These are phyloP conservation scores for Craniophora ligustri DNA, from an alignment of 2,888 invertebrate species.

Conservation along the genomic window DNA sequence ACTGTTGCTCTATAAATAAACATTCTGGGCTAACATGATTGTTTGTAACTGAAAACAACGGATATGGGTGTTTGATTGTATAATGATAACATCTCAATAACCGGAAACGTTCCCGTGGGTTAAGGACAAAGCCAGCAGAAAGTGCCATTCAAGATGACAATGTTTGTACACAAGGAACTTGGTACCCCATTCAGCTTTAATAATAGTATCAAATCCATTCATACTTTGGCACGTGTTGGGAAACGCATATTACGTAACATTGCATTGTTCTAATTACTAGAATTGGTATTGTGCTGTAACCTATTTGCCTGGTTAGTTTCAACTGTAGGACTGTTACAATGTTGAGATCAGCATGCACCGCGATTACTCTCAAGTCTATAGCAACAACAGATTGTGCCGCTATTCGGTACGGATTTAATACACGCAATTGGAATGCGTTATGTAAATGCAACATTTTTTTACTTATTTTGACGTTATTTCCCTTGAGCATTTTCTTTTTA, in stretches of 20 bases:
- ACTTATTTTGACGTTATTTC: background rate
- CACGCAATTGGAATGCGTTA: conserved; percentile 12
- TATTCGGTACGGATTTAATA: conserved; percentile 14
- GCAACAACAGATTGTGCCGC: conserved; percentile 17
- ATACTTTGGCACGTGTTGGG: conserved; percentile 62
- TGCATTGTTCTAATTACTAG: conserved; percentile 63
- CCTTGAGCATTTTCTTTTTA: conserved; percentile 16
- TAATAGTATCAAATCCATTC: conserved; percentile 67
- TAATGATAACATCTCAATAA: conserved; percentile 59
- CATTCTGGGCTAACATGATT: conserved; percentile 36
- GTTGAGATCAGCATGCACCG: conserved; percentile 27
- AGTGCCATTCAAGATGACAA: conserved; percentile 60
- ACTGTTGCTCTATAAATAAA: conserved; percentile 47
- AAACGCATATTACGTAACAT: conserved; percentile 59
- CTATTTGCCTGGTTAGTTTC: conserved; percentile 53
- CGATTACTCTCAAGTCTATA: conserved; percentile 27
- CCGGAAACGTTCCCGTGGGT: conserved; percentile 64
- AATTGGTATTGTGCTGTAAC: conserved; percentile 49
- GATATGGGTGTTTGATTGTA: conserved; percentile 63
- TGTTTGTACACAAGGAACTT: conserved; percentile 65
- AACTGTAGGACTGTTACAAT: conserved; percentile 25
- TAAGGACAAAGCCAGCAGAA: conserved; percentile 57
- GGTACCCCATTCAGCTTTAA: conserved; percentile 57
- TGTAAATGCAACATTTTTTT: conserved; percentile 12
- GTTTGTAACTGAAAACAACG: conserved; percentile 56